These are phyloP conservation scores for Eurosta solidaginis DNA, from an alignment of 1,140 invertebrate species.

Conservation along the genomic window DNA sequence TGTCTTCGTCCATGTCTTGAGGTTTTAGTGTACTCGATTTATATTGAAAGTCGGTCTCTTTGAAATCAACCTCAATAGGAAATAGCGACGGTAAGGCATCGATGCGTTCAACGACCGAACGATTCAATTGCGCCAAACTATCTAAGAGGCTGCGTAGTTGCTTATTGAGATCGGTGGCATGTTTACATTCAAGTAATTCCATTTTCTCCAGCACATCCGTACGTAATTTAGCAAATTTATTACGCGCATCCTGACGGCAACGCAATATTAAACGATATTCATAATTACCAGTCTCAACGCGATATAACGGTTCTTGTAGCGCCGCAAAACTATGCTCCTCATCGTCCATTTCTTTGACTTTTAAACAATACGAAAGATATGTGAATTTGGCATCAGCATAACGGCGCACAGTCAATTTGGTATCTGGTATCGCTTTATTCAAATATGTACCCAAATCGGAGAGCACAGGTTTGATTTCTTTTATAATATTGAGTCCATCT, in stretches of 20 bases:
- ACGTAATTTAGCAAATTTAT: constrained; percentile 87
- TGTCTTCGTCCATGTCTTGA: constrained; percentile 61
- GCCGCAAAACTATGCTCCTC: constrained; percentile 94
- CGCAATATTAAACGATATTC: constrained; percentile 94
- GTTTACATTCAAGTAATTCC: constrained; percentile 96
- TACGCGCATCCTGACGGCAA: constrained; percentile 91
- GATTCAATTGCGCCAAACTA: constrained; percentile 78
- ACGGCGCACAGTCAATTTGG: constrained; percentile 94
- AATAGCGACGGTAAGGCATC: constrained; percentile 77
- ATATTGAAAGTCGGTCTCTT: constrained; percentile 88
- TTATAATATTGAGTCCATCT: constrained; percentile 87
- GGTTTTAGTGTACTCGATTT: constrained; percentile 68
- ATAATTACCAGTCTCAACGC: constrained; percentile 98
- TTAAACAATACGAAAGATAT: constrained; percentile 97
- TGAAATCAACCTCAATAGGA: constrained; percentile 95
- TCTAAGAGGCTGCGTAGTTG: constrained; percentile 81
- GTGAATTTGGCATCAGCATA: constrained; percentile 98
- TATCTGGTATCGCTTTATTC: constrained; percentile 97
- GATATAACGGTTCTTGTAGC: constrained; percentile 94
- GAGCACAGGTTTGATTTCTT: constrained; percentile 88
- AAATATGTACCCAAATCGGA: constrained; percentile 94
- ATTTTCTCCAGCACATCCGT: constrained; percentile 96
- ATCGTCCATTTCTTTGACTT: constrained; percentile 98
- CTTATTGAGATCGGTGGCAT: constrained; percentile 90
- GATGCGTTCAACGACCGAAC: constrained; percentile 70